phyloP scores from a whole-genome alignment of 2,888 invertebrate species.

The Xylota segnis region DNA sequence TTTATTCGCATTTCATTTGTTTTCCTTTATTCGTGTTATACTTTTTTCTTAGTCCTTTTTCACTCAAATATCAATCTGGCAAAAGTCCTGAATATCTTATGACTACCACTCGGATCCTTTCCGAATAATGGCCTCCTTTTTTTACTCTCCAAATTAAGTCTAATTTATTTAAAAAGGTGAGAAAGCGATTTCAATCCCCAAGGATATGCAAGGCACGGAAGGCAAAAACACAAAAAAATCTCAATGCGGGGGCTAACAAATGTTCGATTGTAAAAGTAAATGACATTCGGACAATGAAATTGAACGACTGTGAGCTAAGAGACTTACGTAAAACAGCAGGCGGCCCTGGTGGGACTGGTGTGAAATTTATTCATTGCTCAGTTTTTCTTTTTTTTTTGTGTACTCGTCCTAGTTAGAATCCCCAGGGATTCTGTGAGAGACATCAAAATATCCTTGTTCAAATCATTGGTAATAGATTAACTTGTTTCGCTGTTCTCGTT shows the following conservation, averaged over 20 bases:
- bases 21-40: constrained; percentile 34
- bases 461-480: constrained; percentile 77
- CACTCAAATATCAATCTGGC: constrained; percentile 76
- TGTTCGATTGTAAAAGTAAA: constrained; percentile 75
- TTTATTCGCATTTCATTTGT: constrained; percentile 72
- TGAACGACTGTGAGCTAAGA: constrained; percentile 67
- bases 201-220: constrained; percentile 42
- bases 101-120: constrained; percentile 62
- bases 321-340: constrained; percentile 52
- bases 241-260: constrained; percentile 62
- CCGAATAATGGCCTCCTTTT: constrained; percentile 66
- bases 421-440: constrained; percentile 68
- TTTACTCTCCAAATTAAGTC: constrained; percentile 74
- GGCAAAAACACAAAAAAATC: constrained; percentile 11
- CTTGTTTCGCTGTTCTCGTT: constrained; percentile 68
- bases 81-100: constrained; percentile 72
- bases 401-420: constrained; percentile 52
- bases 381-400: constrained; percentile 32
- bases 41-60: constrained; percentile 56
- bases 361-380: constrained; percentile 74
- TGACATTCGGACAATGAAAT: constrained; percentile 77
- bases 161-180: constrained; percentile 77
- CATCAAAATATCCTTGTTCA: constrained; percentile 77
- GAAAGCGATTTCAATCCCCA: constrained; percentile 71
- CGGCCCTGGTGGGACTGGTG: constrained; percentile 49